These are phyloP conservation scores for Lophura nycthemera DNA, from an alignment of 2,113 vertebrate genomes.

Conservation along the genomic window DNA sequence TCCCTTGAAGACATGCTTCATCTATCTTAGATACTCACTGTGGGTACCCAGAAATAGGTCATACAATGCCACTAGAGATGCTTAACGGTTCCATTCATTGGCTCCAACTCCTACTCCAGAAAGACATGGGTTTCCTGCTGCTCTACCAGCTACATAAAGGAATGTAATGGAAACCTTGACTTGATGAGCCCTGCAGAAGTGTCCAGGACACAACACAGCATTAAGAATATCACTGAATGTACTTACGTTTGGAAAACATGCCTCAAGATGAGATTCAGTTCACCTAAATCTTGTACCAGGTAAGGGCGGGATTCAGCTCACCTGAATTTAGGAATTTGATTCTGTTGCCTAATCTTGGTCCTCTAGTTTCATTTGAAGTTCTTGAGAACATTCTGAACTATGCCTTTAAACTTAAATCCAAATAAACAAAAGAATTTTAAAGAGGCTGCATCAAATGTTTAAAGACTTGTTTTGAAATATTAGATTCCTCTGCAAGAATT, in stretches of 20 bases:
- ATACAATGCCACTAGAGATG: fast-evolving
- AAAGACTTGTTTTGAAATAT: neutral
- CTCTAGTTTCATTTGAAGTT: neutral
- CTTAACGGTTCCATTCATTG: fast-evolving
- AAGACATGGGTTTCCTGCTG: neutral
- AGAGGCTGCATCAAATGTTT: neutral
- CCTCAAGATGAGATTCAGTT: neutral
- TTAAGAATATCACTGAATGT: neutral
- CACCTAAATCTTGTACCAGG: neutral
- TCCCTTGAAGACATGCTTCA: neutral
- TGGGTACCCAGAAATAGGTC: neutral
- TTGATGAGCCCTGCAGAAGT: neutral
- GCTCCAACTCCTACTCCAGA: neutral
- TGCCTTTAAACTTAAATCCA: neutral
- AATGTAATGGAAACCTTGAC: neutral
- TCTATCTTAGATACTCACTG: neutral
- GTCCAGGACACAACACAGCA: neutral
- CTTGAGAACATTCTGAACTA: neutral
- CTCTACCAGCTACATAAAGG: neutral
- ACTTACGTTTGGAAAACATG: neutral
- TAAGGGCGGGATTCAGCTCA: neutral
- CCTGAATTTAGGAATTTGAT: neutral
- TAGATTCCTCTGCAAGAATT: neutral
- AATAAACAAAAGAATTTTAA: neutral
- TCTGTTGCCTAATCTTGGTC: neutral